A percentile compares a stretch with the other conserved stretches of the same genome.
Conservation (phyloP, 2,888 invertebrate genomes). For the Pammene aurita region DNA sequence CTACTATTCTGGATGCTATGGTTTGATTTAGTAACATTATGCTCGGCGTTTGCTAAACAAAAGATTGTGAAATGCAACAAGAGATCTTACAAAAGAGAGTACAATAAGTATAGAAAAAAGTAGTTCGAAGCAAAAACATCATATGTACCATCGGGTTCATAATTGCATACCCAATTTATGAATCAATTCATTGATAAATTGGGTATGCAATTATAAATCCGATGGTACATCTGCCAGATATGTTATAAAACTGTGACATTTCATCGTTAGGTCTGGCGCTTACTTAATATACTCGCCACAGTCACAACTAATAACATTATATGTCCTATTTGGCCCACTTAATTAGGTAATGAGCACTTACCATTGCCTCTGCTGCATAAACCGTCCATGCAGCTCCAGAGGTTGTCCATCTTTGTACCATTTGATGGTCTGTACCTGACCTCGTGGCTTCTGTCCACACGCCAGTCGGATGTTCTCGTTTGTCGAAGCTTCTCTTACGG, state of each 20-base stretch:
- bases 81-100: not conserved
- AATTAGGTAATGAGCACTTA: constrained; percentile 45
- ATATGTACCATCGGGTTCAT: no score
- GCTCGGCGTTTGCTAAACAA: not conserved
- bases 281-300: no score
- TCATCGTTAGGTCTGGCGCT: no score
- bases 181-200: no score
- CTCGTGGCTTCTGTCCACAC: constrained; percentile 61
- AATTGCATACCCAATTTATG: no score
- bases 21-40: not conserved
- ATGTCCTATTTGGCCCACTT: no score
- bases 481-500: constrained; percentile 60
- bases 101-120: no score
- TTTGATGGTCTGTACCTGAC: constrained; percentile 56
- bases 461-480: constrained; percentile 72
- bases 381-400: constrained; percentile 53
- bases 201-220: no score
- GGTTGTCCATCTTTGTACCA: constrained; percentile 75
- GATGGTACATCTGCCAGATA: no score
- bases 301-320: no score
- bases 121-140: no score
- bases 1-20: not conserved
- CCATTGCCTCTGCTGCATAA: constrained; percentile 66
- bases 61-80: not conserved
- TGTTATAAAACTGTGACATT: no score